These are phyloP conservation scores for Alviniconcha marisindica DNA, from an alignment of 1,140 invertebrate species.

Conservation along the genomic window DNA sequence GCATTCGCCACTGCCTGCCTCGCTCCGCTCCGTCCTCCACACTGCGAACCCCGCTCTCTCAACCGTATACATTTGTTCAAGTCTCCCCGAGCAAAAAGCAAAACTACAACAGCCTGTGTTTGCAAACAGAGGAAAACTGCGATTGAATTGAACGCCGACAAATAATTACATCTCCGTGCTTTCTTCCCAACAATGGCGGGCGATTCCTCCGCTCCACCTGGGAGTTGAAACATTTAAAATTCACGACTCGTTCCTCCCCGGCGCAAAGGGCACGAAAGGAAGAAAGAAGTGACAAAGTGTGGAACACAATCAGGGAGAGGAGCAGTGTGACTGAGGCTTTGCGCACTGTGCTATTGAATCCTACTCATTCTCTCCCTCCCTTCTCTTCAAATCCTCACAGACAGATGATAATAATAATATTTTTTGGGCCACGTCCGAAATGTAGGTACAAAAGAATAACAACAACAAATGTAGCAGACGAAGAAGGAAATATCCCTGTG, in stretches of 20 bases:
- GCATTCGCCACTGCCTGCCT: not conserved
- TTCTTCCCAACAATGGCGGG: conserved; percentile 20
- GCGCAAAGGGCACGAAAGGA: conserved; percentile 24
- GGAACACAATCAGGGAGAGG: not conserved
- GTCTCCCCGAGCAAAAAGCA: not conserved
- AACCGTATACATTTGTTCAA: conserved; percentile 10
- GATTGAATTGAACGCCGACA: conserved; percentile 21
- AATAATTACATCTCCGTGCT: conserved; percentile 35
- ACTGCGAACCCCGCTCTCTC: not conserved
- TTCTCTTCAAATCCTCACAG: too few relatives aligned
- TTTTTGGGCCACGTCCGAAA: not conserved
- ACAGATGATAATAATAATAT: conserved; percentile 11
- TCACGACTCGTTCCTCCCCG: conserved; percentile 16
- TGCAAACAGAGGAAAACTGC: conserved; percentile 34
- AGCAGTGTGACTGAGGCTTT: not conserved
- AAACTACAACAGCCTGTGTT: conserved; percentile 30
- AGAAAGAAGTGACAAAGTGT: conserved; percentile 31
- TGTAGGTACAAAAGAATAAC: not conserved
- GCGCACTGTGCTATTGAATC: not conserved
- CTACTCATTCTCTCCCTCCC: not conserved
- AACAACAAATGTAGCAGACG: not conserved
- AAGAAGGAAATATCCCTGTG: too few relatives aligned
- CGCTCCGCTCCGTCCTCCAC: not conserved
- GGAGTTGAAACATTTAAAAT: conserved; percentile 34
- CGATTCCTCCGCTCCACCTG: conserved; percentile 16